These are phyloP conservation scores for Eupithecia pulchellata DNA, from an alignment of 2,888 invertebrate species.

Conservation along the genomic window DNA sequence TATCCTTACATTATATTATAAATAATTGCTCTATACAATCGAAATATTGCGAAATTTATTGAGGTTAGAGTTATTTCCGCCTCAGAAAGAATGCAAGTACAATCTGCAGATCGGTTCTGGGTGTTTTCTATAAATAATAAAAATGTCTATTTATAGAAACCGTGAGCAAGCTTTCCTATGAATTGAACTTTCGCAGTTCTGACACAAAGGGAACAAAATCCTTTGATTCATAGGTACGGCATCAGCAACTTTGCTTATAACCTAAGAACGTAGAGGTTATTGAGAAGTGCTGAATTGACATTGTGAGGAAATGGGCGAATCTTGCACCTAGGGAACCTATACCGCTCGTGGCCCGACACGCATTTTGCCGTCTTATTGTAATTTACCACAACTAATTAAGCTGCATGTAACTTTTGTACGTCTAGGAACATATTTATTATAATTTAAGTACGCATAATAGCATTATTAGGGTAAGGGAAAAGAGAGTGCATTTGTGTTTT, in stretches of 20 bases:
- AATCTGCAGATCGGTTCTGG: no score
- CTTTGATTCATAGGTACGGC: constrained; percentile 9
- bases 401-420: not conserved
- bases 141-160: not conserved
- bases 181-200: not conserved
- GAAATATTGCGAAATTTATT: no score
- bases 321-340: not conserved
- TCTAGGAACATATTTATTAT: no score
- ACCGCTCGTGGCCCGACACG: not conserved
- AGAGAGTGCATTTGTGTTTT: no score
- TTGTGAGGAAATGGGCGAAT: not conserved
- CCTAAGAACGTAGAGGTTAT: not conserved
- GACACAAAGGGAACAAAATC: not conserved
- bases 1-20: no score
- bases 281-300: not conserved
- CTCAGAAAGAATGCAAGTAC: no score
- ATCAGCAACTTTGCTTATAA: constrained; percentile 2
- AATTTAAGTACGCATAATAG: no score
- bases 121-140: no score
- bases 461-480: no score
- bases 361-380: not conserved
- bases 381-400: not conserved
- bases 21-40: no score
- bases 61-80: no score
- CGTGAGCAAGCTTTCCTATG: not conserved